These are phyloP conservation scores for Crossaster papposus DNA, from an alignment of 53 echinoderm and acorn worm species.

Conservation along the genomic window DNA sequence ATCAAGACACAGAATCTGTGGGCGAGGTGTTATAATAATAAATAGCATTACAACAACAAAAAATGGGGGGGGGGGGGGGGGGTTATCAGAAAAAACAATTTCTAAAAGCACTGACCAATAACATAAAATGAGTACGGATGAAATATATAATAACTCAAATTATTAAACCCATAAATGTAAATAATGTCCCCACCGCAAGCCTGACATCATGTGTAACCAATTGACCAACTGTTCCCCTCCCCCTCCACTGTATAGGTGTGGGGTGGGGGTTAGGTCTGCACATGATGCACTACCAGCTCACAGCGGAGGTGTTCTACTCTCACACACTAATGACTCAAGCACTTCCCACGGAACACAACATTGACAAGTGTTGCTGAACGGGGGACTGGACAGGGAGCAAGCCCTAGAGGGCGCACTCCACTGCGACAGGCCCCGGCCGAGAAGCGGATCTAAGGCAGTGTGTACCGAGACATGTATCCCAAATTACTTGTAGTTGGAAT, in stretches of 20 bases:
- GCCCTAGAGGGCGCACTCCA: constrained; percentile 14
- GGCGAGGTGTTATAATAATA: too few relatives aligned
- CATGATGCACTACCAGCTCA: constrained; percentile 49
- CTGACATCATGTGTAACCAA: constrained; percentile 20
- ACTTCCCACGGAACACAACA: constrained; percentile 96
- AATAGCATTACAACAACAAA: not conserved
- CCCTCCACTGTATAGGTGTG: constrained; percentile 26
- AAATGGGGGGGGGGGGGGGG: too few relatives aligned
- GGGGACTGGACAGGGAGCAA: constrained; percentile 18
- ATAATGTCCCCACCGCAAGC: constrained; percentile 68
- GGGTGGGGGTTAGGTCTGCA: constrained; percentile 12
- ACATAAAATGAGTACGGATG: too few relatives aligned
- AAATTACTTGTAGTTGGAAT: not conserved
- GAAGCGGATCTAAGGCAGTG: constrained; percentile 99
- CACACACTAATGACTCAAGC: constrained; percentile 99
- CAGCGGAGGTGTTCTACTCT: constrained; percentile 90
- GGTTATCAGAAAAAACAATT: not conserved
- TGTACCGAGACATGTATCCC: not conserved
- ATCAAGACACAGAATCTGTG: too few relatives aligned
- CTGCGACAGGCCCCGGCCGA: constrained; percentile 61
- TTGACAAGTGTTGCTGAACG: constrained; percentile 91
- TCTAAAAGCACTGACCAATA: not conserved
- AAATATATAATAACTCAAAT: too few relatives aligned
- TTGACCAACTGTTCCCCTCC: constrained; percentile 14
- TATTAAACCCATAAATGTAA: not conserved